A percentile compares a stretch with the other conserved stretches of the same genome.
These are phyloP conservation scores for Galago senegalensis DNA, from an alignment of 2,797 vertebrate genomes.

Conservation along the genomic window DNA sequence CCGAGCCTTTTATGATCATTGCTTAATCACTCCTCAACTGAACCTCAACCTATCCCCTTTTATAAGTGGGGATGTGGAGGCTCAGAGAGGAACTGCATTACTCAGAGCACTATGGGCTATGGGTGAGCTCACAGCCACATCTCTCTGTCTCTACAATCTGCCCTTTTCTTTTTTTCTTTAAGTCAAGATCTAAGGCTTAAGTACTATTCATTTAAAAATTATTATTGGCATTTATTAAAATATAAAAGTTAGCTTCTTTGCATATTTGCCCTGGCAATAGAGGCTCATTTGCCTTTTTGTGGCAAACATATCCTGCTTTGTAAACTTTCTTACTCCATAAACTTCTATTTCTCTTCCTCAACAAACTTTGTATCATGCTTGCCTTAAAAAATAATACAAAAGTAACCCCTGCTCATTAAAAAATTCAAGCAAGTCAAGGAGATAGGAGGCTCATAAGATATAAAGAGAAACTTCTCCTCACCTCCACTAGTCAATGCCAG, in stretches of 20 bases:
- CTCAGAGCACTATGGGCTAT: too few species aligned
- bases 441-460: not conserved
- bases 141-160: not conserved
- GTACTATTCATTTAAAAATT: not conserved
- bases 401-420: not conserved
- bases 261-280: too few species aligned
- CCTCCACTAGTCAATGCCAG: not conserved
- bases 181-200: not conserved
- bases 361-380: too few species aligned
- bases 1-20: not conserved
- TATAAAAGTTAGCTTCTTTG: not conserved
- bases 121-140: not conserved
- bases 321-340: too few species aligned
- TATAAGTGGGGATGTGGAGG: not conserved
- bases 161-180: not conserved
- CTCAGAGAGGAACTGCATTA: too few species aligned
- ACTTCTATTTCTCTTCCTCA: too few species aligned
- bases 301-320: too few species aligned
- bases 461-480: not conserved
- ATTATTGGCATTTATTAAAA: constrained; percentile 10
- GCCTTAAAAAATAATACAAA: not conserved
- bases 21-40: not conserved
- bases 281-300: too few species aligned
- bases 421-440: not conserved
- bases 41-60: not conserved